These are phyloP conservation scores for Sturnus vulgaris DNA, from an alignment of 2,113 vertebrate genomes.

Conservation along the genomic window DNA sequence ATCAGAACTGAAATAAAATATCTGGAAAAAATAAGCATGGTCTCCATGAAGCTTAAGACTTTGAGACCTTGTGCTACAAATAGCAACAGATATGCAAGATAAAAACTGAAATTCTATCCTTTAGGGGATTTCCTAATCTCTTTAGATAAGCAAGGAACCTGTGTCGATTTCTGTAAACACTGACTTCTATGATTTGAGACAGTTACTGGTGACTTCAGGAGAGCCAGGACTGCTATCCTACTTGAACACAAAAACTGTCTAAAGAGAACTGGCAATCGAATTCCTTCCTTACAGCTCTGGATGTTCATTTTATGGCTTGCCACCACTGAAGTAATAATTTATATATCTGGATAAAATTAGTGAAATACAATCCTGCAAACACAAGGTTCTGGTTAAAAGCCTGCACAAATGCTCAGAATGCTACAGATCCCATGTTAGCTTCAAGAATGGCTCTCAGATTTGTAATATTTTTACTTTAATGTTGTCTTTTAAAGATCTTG, in stretches of 20 bases:
- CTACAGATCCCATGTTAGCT: neutral
- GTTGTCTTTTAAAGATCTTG: neutral
- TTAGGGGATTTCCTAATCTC: neutral
- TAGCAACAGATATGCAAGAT: neutral
- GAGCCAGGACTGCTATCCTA: neutral
- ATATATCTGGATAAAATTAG: neutral
- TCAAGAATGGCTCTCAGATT: neutral
- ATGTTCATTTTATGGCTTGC: neutral
- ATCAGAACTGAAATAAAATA: neutral
- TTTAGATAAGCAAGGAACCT: neutral
- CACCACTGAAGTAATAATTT: neutral
- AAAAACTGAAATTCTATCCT: neutral
- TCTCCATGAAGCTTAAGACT: neutral
- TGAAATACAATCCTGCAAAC: neutral
- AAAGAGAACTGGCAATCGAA: neutral
- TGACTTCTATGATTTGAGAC: neutral
- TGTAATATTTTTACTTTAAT: neutral
- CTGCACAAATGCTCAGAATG: neutral
- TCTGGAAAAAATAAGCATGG: neutral
- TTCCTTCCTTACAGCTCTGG: neutral
- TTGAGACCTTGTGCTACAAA: neutral
- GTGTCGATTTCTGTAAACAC: neutral
- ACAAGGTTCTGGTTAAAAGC: neutral
- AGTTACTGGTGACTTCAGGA: neutral
- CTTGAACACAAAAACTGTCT: neutral